phyloP scores from a whole-genome alignment of 2,888 invertebrate species.

The Ophraella communa region DNA sequence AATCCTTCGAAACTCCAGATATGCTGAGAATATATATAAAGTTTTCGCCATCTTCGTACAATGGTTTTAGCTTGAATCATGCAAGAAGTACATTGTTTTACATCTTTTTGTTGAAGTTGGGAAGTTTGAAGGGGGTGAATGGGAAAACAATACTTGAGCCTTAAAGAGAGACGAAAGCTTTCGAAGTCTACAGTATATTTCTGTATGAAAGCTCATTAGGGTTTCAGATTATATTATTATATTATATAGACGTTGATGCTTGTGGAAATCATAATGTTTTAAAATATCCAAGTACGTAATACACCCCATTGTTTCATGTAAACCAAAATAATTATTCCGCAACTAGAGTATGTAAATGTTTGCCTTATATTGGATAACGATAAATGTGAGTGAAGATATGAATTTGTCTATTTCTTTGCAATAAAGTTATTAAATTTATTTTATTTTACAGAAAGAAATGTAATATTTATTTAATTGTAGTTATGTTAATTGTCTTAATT shows the following conservation, averaged over 20 bases:
- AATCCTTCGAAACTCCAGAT: conserved; percentile 38
- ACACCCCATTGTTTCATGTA: background rate
- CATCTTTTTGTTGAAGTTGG: conserved; percentile 31
- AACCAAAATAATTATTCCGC: background rate
- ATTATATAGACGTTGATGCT: background rate
- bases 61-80: conserved; percentile 34
- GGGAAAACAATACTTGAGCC: conserved; percentile 20
- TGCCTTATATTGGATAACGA: too few species aligned
- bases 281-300: conserved; percentile 5
- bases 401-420: too few species aligned
- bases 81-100: conserved; percentile 33
- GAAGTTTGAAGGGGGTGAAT: conserved; percentile 17
- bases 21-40: conserved; percentile 28
- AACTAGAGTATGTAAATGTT: background rate
- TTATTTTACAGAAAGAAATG: too few species aligned
- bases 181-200: conserved; percentile 11
- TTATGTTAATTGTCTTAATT: too few species aligned
- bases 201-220: conserved; percentile 21
- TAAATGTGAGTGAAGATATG: too few species aligned
- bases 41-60: conserved; percentile 39
- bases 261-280: background rate
- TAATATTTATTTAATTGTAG: too few species aligned
- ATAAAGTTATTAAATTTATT: too few species aligned
- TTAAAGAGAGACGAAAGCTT: conserved; percentile 17
- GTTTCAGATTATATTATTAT: conserved; percentile 6